phyloP scores from a whole-genome alignment of 2,113 vertebrate species.

The Caranx melampygus region DNA sequence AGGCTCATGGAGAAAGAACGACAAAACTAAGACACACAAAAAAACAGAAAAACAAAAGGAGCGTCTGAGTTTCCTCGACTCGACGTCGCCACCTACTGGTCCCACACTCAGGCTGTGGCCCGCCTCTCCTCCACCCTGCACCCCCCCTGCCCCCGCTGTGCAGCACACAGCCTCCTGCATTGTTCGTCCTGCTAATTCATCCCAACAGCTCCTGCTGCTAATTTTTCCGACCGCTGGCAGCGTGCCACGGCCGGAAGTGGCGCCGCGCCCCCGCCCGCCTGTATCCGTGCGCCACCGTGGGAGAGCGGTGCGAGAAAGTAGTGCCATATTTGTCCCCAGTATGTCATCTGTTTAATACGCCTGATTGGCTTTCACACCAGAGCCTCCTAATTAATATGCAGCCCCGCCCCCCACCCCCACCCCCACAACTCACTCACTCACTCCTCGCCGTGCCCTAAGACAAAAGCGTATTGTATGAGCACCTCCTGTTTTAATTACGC shows the following conservation, averaged over 20 bases:
- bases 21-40: neutral
- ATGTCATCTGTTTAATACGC: slow-evolving; percentile 82
- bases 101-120: neutral
- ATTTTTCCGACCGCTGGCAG: slow-evolving; percentile 76
- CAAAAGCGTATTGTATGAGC: slow-evolving; percentile 83
- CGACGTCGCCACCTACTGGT: slow-evolving; percentile 77
- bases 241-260: slow-evolving; percentile 70
- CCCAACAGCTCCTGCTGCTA: slow-evolving; percentile 72
- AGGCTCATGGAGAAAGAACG: slow-evolving; percentile 11
- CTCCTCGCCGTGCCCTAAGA: slow-evolving; percentile 77
- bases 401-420: slow-evolving; percentile 68
- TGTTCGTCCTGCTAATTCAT: slow-evolving; percentile 74
- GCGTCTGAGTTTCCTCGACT: slow-evolving; percentile 53
- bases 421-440: neutral
- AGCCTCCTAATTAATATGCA: slow-evolving; percentile 84
- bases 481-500: slow-evolving; percentile 86
- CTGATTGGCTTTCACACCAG: slow-evolving; percentile 79
- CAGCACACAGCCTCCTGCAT: slow-evolving; percentile 68
- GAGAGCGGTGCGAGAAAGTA: slow-evolving; percentile 77
- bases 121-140: slow-evolving; percentile 12
- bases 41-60: slow-evolving; percentile 13
- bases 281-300: slow-evolving; percentile 80
- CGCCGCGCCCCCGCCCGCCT: slow-evolving; percentile 29
- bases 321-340: slow-evolving; percentile 78
- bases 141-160: slow-evolving; percentile 44